phyloP scores from a whole-genome alignment of 2,888 invertebrate genomes.

The Spatulosminthurus flaviceps region DNA sequence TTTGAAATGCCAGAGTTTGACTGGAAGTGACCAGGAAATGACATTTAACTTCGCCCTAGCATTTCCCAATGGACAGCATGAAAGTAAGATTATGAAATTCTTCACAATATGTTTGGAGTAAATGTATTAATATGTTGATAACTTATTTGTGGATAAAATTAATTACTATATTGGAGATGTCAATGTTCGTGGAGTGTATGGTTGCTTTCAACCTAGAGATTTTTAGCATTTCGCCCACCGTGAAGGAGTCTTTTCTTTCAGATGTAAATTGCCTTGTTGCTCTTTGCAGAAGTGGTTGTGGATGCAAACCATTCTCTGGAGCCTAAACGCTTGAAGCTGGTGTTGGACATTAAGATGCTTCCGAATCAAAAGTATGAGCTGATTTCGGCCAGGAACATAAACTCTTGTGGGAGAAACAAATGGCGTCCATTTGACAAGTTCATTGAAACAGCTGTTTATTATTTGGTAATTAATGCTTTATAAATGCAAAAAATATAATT shows the following conservation, averaged over 20 bases:
- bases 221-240: neutral
- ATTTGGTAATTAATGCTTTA: neutral
- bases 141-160: neutral
- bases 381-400: neutral
- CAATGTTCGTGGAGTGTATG: no score
- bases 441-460: neutral
- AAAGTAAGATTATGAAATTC: no score
- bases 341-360: slow-evolving; percentile 54
- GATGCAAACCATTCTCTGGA: slow-evolving; percentile 22
- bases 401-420: neutral
- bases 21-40: neutral
- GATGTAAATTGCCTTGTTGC: neutral
- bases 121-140: no score
- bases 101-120: no score
- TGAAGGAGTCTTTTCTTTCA: neutral
- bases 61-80: slow-evolving; percentile 35
- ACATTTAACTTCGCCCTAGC: slow-evolving; percentile 31
- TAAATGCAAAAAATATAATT: no score
- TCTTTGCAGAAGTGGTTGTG: neutral
- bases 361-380: slow-evolving; percentile 36
- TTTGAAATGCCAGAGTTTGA: neutral
- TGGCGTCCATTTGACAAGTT: neutral
- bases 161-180: no score
- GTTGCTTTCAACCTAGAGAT: no score
- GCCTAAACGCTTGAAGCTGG: slow-evolving; percentile 53